Conservation (phyloP, 2,797 vertebrate species). For the Todus mexicanus region DNA sequence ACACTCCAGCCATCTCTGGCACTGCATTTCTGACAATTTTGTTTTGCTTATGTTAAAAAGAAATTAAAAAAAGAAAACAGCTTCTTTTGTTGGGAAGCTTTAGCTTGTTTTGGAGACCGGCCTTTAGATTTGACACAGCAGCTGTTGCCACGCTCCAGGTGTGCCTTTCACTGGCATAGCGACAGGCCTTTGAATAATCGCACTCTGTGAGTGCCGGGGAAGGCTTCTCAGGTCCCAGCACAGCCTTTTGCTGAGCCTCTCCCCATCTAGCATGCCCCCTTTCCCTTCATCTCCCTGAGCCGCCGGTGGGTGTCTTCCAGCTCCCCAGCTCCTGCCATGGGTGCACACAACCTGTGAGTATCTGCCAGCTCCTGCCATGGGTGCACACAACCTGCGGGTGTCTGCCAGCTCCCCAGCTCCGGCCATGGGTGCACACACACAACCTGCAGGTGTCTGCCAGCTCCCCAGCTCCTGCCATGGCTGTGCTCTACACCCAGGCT, state of each 20-base stretch:
- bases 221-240: neutral
- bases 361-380: too few relatives aligned
- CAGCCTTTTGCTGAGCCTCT: neutral
- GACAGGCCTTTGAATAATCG: neutral
- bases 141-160: fast-evolving
- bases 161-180: neutral
- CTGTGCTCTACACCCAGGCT: neutral
- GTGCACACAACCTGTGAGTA: too few relatives aligned
- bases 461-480: neutral
- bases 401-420: too few relatives aligned
- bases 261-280: fast-evolving
- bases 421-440: too few relatives aligned
- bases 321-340: neutral
- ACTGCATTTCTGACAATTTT: neutral
- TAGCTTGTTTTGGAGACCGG: neutral
- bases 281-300: neutral
- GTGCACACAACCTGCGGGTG: too few relatives aligned
- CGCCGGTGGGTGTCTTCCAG: neutral
- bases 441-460: neutral
- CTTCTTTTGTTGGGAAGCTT: neutral
- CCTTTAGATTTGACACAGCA: neutral
- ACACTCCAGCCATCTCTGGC: neutral
- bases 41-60: neutral
- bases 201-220: fast-evolving
- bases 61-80: neutral